Conservation (phyloP, 2,797 vertebrate species). For the Urophycis tenuis region DNA sequence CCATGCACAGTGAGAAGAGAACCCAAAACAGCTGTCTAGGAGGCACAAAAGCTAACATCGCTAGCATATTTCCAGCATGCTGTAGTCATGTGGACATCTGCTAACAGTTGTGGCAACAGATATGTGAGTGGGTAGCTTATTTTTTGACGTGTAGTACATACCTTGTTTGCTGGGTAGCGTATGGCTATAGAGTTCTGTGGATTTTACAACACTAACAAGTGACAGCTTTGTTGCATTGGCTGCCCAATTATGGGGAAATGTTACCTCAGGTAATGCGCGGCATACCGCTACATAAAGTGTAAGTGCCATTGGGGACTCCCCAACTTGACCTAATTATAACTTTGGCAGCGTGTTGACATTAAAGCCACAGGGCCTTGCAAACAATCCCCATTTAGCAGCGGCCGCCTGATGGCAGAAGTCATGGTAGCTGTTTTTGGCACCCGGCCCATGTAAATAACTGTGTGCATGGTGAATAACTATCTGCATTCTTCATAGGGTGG, state of each 20-base stretch:
- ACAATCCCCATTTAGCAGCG: background rate
- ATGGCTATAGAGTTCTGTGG: background rate
- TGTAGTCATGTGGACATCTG: slow-evolving; percentile 60
- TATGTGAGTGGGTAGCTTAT: background rate
- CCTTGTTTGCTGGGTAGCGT: background rate
- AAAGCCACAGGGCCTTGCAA: background rate
- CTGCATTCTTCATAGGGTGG: background rate
- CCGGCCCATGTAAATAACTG: background rate
- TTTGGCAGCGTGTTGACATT: background rate
- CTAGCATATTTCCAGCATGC: background rate
- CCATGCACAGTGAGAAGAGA: background rate
- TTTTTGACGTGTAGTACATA: background rate
- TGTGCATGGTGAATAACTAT: background rate
- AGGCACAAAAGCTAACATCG: background rate
- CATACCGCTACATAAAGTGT: background rate
- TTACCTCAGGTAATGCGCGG: slow-evolving; percentile 11
- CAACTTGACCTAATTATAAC: background rate
- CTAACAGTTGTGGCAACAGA: slow-evolving; percentile 43
- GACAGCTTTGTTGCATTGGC: slow-evolving; percentile 9
- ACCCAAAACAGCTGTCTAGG: slow-evolving; percentile 1
- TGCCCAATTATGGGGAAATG: slow-evolving; percentile 17
- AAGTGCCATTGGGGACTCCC: background rate
- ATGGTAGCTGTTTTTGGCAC: background rate
- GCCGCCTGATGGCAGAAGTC: background rate
- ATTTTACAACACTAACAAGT: background rate